Conservation (phyloP, 2,113 vertebrate genomes). For the Odocoileus virginianus region DNA sequence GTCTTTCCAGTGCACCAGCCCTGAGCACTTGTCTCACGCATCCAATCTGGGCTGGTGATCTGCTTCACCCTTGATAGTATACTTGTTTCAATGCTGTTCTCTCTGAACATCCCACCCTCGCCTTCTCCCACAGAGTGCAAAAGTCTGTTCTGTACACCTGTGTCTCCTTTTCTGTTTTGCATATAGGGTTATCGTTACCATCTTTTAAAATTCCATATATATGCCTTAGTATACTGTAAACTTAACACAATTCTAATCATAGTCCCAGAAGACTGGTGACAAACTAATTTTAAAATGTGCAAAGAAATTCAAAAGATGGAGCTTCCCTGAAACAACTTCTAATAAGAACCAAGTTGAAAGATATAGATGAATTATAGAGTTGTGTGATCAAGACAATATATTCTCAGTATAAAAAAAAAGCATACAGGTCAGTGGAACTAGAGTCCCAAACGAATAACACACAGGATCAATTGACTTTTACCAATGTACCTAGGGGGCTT, state of each 20-base stretch:
- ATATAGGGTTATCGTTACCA: too few species aligned
- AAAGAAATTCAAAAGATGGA: background rate
- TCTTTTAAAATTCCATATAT: too few species aligned
- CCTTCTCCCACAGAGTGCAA: too few species aligned
- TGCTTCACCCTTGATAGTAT: too few species aligned
- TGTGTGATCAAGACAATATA: background rate
- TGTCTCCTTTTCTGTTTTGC: too few species aligned
- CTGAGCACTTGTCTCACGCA: too few species aligned
- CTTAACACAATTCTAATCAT: background rate
- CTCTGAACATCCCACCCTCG: too few species aligned
- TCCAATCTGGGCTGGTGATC: too few species aligned
- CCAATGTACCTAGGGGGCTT: background rate
- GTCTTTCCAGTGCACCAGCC: too few species aligned
- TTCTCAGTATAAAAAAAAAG: background rate
- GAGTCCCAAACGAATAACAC: background rate
- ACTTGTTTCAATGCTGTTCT: too few species aligned
- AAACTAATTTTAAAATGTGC: background rate
- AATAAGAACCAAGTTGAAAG: background rate
- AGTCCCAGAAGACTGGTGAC: background rate
- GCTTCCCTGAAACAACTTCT: background rate
- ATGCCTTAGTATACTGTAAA: background rate
- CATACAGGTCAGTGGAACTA: background rate
- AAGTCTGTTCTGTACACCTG: too few species aligned
- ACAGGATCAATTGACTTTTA: rapidly evolving
- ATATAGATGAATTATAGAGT: background rate